Conservation (phyloP, 2,888 invertebrate species). For the Heliconius hortense region DNA sequence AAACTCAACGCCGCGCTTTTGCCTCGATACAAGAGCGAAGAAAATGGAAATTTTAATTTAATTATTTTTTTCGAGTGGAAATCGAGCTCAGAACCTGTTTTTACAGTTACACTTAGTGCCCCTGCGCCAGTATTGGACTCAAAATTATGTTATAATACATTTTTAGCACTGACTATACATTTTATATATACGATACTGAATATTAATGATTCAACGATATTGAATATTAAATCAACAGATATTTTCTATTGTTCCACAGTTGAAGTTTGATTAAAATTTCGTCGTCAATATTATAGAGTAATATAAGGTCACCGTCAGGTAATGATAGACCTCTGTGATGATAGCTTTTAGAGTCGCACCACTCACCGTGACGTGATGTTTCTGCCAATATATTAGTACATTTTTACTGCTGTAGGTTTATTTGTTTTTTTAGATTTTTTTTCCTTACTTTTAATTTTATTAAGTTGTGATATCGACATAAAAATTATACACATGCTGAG, state of each 20-base stretch:
- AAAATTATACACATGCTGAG: background rate
- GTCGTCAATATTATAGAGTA: slow-evolving; percentile 15
- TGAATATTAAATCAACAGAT: background rate
- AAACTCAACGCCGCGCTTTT: too few species aligned
- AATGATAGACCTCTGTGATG: slow-evolving; percentile 29
- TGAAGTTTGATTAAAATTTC: slow-evolving; percentile 14
- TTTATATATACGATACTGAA: background rate
- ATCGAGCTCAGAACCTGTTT: too few species aligned
- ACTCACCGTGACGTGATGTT: slow-evolving; percentile 30
- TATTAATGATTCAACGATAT: too few species aligned
- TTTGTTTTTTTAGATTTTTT: background rate
- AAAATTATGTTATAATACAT: background rate
- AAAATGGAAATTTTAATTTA: too few species aligned
- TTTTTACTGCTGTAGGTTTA: background rate
- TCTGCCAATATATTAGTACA: slow-evolving; percentile 2
- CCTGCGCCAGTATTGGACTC: too few species aligned
- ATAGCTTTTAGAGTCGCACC: slow-evolving; percentile 28
- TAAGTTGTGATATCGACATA: background rate
- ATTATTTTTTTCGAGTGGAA: too few species aligned
- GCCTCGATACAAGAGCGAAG: too few species aligned
- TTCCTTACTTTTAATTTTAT: background rate
- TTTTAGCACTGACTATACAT: background rate
- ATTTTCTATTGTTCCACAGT: slow-evolving; percentile 5
- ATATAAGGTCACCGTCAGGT: background rate
- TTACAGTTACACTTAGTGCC: too few species aligned